These are phyloP conservation scores for Nemapogon koenigi DNA, from an alignment of 2,888 invertebrate genomes.

Conservation along the genomic window DNA sequence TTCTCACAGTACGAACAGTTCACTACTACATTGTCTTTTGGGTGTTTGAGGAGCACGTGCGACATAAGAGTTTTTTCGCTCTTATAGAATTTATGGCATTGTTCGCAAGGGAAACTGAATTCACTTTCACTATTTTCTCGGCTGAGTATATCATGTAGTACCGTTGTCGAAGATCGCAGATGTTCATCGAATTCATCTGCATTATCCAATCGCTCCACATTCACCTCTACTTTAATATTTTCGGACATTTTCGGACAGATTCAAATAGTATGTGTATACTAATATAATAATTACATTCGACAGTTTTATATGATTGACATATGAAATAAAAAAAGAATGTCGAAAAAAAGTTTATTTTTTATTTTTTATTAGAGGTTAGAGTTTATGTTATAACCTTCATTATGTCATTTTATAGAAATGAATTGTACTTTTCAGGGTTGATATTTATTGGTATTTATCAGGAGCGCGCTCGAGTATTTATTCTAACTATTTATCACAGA, in stretches of 20 bases:
- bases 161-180: slow-evolving; percentile 28
- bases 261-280: slow-evolving; percentile 1
- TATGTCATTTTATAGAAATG: too few relatives aligned
- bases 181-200: slow-evolving; percentile 29
- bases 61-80: slow-evolving; percentile 28
- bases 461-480: too few relatives aligned
- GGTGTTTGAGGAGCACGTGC: slow-evolving; percentile 37
- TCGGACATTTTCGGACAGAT: slow-evolving; percentile 11
- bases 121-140: not conserved
- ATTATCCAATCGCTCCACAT: slow-evolving; percentile 26
- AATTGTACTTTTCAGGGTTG: too few relatives aligned
- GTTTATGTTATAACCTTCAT: too few relatives aligned
- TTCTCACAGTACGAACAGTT: slow-evolving; percentile 34
- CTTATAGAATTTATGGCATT: too few relatives aligned
- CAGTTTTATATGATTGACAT: slow-evolving; percentile 14
- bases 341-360: slow-evolving; percentile 17
- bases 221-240: slow-evolving; percentile 26
- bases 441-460: too few relatives aligned
- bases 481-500: too few relatives aligned
- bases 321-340: slow-evolving; percentile 16
- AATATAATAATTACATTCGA: not conserved
- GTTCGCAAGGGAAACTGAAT: too few relatives aligned
- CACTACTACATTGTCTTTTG: slow-evolving; percentile 22
- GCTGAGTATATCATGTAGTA: slow-evolving; percentile 33
- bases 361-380: too few relatives aligned